These are phyloP conservation scores for Proteles cristata DNA, from an alignment of 2,113 vertebrate genomes.

Conservation along the genomic window DNA sequence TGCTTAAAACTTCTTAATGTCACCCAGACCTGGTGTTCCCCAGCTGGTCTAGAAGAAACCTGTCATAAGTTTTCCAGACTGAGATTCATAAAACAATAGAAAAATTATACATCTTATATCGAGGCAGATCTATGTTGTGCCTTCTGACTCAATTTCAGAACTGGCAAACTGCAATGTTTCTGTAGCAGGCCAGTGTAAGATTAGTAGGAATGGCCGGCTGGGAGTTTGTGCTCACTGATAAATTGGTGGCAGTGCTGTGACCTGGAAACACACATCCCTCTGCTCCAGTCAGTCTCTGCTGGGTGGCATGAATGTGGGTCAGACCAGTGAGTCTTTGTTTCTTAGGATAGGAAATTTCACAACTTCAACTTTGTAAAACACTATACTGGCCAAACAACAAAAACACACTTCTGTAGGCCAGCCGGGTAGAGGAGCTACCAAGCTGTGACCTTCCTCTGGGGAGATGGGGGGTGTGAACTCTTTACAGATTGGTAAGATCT, in stretches of 20 bases:
- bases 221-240: neutral
- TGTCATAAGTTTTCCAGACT: neutral
- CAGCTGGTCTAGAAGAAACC: neutral
- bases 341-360: neutral
- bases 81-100: neutral
- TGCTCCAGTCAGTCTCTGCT: neutral
- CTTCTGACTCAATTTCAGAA: neutral
- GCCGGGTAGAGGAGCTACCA: neutral
- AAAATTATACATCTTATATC: neutral
- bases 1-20: neutral
- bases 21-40: neutral
- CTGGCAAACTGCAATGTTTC: neutral
- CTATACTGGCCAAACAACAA: neutral
- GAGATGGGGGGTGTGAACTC: too few species aligned
- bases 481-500: neutral
- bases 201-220: neutral
- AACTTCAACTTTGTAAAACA: neutral
- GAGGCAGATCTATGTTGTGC: neutral
- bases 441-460: neutral
- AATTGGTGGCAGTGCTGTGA: neutral
- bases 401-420: neutral
- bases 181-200: neutral
- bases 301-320: neutral
- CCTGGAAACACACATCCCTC: neutral
- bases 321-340: neutral